Conservation (phyloP, 2,113 vertebrate genomes). For the Anhinga anhinga region DNA sequence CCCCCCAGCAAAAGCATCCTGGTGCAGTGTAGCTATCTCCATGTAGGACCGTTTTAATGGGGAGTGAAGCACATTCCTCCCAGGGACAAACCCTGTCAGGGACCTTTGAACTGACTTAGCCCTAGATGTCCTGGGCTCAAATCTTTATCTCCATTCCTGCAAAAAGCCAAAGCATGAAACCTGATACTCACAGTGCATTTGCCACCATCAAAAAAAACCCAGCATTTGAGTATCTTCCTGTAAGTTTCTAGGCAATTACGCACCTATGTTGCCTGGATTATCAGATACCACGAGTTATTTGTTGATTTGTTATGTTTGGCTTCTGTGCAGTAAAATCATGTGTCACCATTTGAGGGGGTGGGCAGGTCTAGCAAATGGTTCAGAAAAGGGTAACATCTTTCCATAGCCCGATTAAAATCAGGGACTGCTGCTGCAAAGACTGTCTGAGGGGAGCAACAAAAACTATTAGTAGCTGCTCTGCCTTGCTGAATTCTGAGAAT, state of each 20-base stretch:
- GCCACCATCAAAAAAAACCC: neutral
- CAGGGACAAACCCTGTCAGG: neutral
- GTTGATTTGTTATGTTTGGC: conserved; percentile 55
- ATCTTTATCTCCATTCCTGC: neutral
- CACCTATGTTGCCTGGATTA: neutral
- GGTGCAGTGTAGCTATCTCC: neutral
- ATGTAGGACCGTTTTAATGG: neutral
- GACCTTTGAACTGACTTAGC: neutral
- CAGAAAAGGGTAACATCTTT: conserved; percentile 10
- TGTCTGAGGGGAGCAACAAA: conserved; percentile 18
- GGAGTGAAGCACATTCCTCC: neutral
- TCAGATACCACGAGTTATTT: conserved; percentile 6
- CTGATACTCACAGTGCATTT: neutral
- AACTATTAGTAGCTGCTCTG: conserved; percentile 5
- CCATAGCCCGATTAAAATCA: conserved; percentile 29
- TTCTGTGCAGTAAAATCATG: neutral
- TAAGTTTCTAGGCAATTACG: conserved; percentile 20
- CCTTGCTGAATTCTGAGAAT: neutral
- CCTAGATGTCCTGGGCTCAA: neutral
- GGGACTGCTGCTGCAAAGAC: conserved; percentile 30
- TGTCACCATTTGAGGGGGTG: neutral
- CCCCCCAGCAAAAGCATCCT: neutral
- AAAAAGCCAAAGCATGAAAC: neutral
- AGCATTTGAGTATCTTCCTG: neutral
- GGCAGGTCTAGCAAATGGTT: conserved; percentile 29